phyloP scores from a whole-genome alignment of 2,888 invertebrate genomes.

The Eucriotettix oculatus region DNA sequence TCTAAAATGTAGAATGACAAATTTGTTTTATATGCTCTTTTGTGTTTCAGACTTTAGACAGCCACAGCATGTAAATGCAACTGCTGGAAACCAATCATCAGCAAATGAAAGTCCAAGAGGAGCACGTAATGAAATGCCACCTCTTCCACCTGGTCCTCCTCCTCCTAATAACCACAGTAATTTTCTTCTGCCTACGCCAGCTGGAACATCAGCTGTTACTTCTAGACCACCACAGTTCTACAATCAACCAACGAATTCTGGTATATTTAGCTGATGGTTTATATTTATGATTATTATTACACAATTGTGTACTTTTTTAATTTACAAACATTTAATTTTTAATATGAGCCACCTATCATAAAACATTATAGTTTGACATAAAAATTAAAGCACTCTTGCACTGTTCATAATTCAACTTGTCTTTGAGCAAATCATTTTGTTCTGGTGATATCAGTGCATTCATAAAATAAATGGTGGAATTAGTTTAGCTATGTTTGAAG shows the following conservation, averaged over 20 bases:
- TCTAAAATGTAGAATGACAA: too few species aligned
- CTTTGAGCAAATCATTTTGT: too few species aligned
- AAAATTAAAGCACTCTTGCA: not conserved
- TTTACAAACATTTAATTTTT: too few species aligned
- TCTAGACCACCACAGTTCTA: constrained; percentile 4
- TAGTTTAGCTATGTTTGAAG: too few species aligned
- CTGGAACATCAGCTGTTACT: constrained; percentile 5
- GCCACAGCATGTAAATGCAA: not conserved
- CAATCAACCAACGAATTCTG: constrained; percentile 7
- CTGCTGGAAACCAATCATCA: not conserved
- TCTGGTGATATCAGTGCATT: too few species aligned
- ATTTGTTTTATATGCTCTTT: not conserved
- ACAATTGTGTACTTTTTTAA: too few species aligned
- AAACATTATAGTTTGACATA: not conserved
- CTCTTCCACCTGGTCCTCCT: constrained; percentile 16
- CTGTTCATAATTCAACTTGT: too few species aligned
- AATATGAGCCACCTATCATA: not conserved
- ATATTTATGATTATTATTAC: not conserved
- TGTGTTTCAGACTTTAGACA: not conserved
- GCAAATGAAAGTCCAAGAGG: not conserved
- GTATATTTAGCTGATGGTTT: constrained; percentile 1
- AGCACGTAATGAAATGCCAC: constrained; percentile 12
- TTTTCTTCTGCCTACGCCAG: constrained; percentile 21
- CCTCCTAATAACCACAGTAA: constrained; percentile 19
- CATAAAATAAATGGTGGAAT: too few species aligned